Evolutionary conservation across 2,113 vertebrate genomes (phyloP).

Genomic region (Albula goreensis): DNA sequence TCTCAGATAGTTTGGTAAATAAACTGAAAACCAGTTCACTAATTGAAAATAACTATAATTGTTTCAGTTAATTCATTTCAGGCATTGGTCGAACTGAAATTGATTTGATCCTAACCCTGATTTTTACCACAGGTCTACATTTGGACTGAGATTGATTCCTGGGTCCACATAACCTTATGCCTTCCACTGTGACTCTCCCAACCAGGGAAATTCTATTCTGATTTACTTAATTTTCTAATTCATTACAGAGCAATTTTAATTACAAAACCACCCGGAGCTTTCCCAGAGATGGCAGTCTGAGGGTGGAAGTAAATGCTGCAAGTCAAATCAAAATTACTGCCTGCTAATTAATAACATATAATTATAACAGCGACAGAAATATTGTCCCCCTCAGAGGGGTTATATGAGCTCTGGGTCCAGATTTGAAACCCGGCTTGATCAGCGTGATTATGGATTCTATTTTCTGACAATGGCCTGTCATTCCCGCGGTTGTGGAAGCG

Average conservation of each 20-base stretch:
- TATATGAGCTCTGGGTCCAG: not conserved
- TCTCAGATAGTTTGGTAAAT: too few species aligned
- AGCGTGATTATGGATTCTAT: not conserved
- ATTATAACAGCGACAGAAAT: not conserved
- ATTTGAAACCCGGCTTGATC: not conserved
- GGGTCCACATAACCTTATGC: too few species aligned
- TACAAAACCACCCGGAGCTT: not conserved
- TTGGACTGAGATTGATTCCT: too few species aligned
- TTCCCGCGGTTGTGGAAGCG: not conserved
- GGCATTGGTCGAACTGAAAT: too few species aligned
- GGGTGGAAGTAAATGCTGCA: not conserved
- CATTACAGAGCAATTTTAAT: not conserved
- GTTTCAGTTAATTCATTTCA: too few species aligned
- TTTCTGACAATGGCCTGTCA: not conserved
- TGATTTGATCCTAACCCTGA: too few species aligned
- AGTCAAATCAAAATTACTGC: not conserved
- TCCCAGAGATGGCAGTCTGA: not conserved
- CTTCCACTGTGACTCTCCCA: too few species aligned
- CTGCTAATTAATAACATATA: not conserved
- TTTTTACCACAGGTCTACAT: too few species aligned
- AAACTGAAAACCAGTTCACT: too few species aligned
- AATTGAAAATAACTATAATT: too few species aligned
- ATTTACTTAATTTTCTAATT: not conserved
- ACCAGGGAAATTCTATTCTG: not conserved
- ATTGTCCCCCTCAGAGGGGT: not conserved